phyloP scores from a whole-genome alignment of 2,113 vertebrate genomes.

The Scatophagus argus region DNA sequence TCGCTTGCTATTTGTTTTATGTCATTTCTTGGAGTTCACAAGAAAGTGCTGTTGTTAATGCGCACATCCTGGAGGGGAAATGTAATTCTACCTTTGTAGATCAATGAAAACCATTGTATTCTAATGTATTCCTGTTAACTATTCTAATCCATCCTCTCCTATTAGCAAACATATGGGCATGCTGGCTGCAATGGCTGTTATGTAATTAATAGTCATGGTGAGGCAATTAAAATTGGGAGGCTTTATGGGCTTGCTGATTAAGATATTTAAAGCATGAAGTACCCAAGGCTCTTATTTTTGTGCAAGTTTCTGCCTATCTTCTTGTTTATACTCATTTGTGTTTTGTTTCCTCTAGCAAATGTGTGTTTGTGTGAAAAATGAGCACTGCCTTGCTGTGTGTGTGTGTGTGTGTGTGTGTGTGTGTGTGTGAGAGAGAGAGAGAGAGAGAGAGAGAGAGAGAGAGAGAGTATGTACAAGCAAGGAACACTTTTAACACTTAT shows the following conservation, averaged over 20 bases:
- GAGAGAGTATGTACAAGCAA: conserved; percentile 32
- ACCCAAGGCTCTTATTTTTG: conserved; percentile 66
- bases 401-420: conserved; percentile 48
- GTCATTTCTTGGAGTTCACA: conserved; percentile 10
- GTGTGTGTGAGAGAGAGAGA: conserved; percentile 42
- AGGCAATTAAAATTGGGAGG: conserved; percentile 82
- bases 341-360: conserved; percentile 58
- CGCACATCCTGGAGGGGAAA: conserved; percentile 50
- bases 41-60: conserved; percentile 31
- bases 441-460: too few species aligned
- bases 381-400: conserved; percentile 43
- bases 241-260: conserved; percentile 82
- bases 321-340: conserved; percentile 48
- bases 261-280: conserved; percentile 79
- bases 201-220: conserved; percentile 83
- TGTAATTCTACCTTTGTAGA: conserved; percentile 74
- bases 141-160: conserved; percentile 76
- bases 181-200: conserved; percentile 72
- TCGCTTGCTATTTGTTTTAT: conserved; percentile 43
- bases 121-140: conserved; percentile 73
- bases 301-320: conserved; percentile 59
- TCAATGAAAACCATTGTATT: conserved; percentile 75
- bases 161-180: conserved; percentile 80
- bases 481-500: conserved; percentile 70
- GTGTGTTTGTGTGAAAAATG: conserved; percentile 54